phyloP scores from a whole-genome alignment of 2,797 vertebrate genomes.

The Rhodeus uyekii region DNA sequence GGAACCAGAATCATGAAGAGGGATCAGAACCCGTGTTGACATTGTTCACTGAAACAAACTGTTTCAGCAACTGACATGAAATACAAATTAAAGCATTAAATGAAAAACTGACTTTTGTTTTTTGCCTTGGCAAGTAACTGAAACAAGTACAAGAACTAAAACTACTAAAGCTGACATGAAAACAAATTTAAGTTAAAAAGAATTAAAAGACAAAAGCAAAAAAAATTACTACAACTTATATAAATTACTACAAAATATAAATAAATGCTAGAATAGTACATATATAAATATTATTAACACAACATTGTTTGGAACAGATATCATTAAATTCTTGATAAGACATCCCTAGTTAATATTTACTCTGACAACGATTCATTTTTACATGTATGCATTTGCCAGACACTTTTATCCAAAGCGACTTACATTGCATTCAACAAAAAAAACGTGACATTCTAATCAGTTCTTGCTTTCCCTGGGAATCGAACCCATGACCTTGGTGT shows the following conservation, averaged over 20 bases:
- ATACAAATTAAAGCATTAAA: neutral
- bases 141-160: neutral
- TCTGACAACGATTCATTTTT: too few relatives aligned
- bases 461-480: too few relatives aligned
- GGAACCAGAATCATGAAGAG: neutral
- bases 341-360: neutral
- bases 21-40: neutral
- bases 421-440: too few relatives aligned
- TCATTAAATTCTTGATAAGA: neutral
- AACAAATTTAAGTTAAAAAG: neutral
- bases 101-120: too few relatives aligned
- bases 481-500: too few relatives aligned
- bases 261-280: neutral
- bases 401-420: too few relatives aligned
- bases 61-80: neutral
- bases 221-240: neutral
- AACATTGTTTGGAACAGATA: neutral
- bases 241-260: neutral
- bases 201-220: neutral
- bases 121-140: neutral
- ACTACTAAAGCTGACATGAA: neutral
- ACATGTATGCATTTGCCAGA: too few relatives aligned
- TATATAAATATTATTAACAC: neutral
- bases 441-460: too few relatives aligned
- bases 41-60: neutral